Conservation (phyloP, 2,888 invertebrate genomes). For the Nineta flava region DNA sequence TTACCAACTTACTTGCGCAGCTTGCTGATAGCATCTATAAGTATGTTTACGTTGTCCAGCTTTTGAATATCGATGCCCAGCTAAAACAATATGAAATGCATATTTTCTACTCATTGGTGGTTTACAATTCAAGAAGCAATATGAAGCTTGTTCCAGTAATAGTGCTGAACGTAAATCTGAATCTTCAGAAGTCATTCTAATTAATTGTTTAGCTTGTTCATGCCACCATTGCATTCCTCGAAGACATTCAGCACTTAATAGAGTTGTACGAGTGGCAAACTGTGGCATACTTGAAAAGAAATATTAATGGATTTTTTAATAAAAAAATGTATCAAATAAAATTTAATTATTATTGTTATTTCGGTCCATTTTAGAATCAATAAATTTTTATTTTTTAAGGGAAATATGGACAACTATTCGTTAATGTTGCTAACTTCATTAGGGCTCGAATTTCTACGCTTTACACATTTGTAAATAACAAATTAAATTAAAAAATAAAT, state of each 20-base stretch:
- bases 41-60: slow-evolving; percentile 87
- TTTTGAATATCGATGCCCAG: slow-evolving; percentile 90
- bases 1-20: slow-evolving; percentile 52
- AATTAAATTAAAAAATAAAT: no score
- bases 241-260: slow-evolving; percentile 77
- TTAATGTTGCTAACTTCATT: no score
- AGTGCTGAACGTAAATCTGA: slow-evolving; percentile 91
- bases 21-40: slow-evolving; percentile 80
- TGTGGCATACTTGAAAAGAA: slow-evolving; percentile 56
- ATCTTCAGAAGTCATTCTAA: slow-evolving; percentile 92
- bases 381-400: no score
- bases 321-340: neutral
- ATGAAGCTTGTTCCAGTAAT: slow-evolving; percentile 86
- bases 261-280: slow-evolving; percentile 81
- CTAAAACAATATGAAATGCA: slow-evolving; percentile 90
- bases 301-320: slow-evolving; percentile 1
- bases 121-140: slow-evolving; percentile 62
- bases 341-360: no score
- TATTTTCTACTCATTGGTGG: slow-evolving; percentile 77
- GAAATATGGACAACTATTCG: no score
- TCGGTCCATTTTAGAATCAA: no score
- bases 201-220: slow-evolving; percentile 90
- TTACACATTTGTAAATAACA: no score
- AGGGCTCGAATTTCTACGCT: no score
- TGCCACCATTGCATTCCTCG: slow-evolving; percentile 61